Base-by-base conservation (phyloP, 1,140 invertebrate species). In the Panulirus ornatus region DNA sequence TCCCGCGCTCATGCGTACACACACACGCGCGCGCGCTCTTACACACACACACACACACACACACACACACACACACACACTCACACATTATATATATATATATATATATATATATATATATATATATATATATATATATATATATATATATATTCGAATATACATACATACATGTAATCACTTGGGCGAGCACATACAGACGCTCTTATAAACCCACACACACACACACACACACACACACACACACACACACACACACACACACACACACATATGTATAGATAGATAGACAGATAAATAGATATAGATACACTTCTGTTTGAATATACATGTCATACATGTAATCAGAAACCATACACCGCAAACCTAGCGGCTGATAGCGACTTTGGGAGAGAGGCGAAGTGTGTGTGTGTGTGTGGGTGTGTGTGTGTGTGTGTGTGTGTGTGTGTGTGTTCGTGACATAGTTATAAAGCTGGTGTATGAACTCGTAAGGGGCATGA, bases 171-270 rank as follows among this genome's bases (percentile, higher is more conserved):
- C 51, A 54, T 22, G 22, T 22, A 54, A 54, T n/a, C 66, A 70
- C 66, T 70, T 70, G 66, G 66, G 8, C 9, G 30, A 5, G 40
- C 73, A 30, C 36, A 76, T 34, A 36, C n/a, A 63, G 19, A 83
- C 19, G n/a, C n/a, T n/a, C n/a, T n/a, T n/a, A n/a, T n/a, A n/a
- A n/a, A n/a, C n/a, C n/a, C n/a, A 70, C 34, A 83, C 22, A 66
- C 58, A 36, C 36, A 83, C 58, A 83, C 81, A 83, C 8, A 83
- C 58, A 83, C 58, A 83, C 81, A 83, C 58, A 70, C 58, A 66
- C 38, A 40, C 58, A 70, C 81, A 40, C 81, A 70, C 34, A 40
- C 54, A 83, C 51, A 70, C 54, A 83, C 22, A 83, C 36, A 83
- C 36, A 66, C 51, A 83, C 54, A 66, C 54, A 42, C 1, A 63